phyloP scores from a whole-genome alignment of 2,113 vertebrate species.

The Pardalotus punctatus region DNA sequence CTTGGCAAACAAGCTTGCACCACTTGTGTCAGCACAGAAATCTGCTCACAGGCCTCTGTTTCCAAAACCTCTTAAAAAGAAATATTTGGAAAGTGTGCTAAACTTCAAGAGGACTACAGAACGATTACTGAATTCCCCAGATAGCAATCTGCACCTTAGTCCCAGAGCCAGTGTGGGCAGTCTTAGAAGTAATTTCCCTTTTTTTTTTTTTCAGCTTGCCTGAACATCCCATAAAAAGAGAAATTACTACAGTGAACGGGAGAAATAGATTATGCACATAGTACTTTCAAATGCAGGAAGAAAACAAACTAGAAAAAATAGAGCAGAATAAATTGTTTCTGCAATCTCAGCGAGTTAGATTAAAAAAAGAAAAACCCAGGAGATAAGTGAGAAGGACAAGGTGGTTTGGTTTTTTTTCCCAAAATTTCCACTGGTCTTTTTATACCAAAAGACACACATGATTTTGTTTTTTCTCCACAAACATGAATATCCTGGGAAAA shows the following conservation, averaged over 20 bases:
- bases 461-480: neutral
- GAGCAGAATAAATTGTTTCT: conserved; percentile 39
- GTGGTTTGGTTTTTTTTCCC: neutral
- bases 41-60: neutral
- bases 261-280: conserved; percentile 48
- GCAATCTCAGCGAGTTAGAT: neutral
- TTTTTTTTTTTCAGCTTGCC: neutral
- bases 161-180: neutral
- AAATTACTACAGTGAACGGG: conserved; percentile 33
- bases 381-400: neutral
- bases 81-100: neutral
- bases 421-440: neutral
- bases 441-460: neutral
- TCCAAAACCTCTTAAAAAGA: neutral
- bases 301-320: conserved; percentile 38
- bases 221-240: conserved; percentile 33
- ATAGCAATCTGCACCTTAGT: neutral
- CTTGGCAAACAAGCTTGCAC: neutral
- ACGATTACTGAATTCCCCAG: neutral
- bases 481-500: neutral
- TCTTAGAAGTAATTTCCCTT: neutral
- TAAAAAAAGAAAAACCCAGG: neutral
- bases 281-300: neutral
- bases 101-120: neutral
- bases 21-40: neutral